phyloP scores from a whole-genome alignment of 2,888 invertebrate genomes.

The Drosophila meridionalis region DNA sequence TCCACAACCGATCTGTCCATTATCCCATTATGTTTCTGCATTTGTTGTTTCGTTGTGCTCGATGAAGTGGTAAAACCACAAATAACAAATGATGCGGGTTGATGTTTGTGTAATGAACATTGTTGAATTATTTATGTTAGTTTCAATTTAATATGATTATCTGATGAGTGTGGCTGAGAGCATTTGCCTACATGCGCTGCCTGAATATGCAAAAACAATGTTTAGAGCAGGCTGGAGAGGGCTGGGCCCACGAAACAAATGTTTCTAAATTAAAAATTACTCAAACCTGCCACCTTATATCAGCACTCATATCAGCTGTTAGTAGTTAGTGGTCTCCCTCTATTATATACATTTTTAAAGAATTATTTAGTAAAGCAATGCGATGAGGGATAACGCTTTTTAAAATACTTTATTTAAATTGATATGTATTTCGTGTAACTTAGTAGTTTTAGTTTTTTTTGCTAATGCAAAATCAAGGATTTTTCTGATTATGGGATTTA shows the following conservation, averaged over 20 bases:
- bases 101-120: background rate
- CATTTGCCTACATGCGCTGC: conserved; percentile 25
- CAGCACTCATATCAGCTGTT: too few relatives aligned
- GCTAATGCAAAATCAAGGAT: too few relatives aligned
- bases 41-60: conserved; percentile 23
- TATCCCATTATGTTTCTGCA: background rate
- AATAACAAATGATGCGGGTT: conserved; percentile 9
- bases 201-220: conserved; percentile 2
- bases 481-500: too few relatives aligned
- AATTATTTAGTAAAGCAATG: too few relatives aligned
- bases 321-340: too few relatives aligned
- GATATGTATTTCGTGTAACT: too few relatives aligned
- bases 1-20: background rate
- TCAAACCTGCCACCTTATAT: too few relatives aligned
- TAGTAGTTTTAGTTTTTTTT: too few relatives aligned
- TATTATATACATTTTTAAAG: too few relatives aligned
- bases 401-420: too few relatives aligned
- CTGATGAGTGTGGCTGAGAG: conserved; percentile 6
- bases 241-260: background rate
- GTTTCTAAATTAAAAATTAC: background rate
- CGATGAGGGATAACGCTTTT: too few relatives aligned
- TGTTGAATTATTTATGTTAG: conserved; percentile 14
- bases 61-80: background rate
- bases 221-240: background rate
- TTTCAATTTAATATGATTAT: conserved; percentile 27